Conservation (phyloP, 2,113 vertebrate genomes). For the Trematocara variabile region DNA sequence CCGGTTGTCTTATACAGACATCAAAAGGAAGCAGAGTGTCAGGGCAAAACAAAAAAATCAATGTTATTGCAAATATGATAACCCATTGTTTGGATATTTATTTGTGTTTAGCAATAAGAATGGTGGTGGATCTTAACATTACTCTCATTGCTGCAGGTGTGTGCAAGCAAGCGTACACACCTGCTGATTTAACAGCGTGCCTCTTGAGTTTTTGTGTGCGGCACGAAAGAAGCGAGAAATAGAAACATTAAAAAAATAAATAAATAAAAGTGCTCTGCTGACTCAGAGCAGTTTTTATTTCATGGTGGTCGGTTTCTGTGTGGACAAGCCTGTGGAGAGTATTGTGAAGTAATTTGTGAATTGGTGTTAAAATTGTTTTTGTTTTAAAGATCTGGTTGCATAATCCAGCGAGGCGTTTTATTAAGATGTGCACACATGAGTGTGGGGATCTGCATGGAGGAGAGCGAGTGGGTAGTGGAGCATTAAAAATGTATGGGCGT, state of each 20-base stretch:
- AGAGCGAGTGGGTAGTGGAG: slow-evolving; percentile 3
- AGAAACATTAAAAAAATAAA: background rate
- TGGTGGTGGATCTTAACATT: background rate
- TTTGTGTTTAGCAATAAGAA: background rate
- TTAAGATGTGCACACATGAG: background rate
- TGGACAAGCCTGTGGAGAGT: background rate
- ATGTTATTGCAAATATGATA: background rate
- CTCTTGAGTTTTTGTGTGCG: background rate
- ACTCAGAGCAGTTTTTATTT: slow-evolving; percentile 34
- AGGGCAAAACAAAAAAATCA: background rate
- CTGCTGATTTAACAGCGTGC: background rate
- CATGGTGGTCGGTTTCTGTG: background rate
- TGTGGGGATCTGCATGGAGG: background rate
- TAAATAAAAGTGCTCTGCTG: slow-evolving; percentile 1
- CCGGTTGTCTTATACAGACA: background rate
- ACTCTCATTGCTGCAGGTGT: background rate
- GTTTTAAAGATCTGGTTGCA: background rate
- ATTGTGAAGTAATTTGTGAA: background rate
- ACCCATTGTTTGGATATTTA: background rate
- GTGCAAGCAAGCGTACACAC: background rate
- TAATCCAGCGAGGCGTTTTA: background rate
- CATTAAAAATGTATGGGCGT: slow-evolving; percentile 68
- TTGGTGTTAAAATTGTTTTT: background rate
- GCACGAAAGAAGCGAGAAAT: background rate
- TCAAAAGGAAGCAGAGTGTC: background rate